Conservation (phyloP, 2,113 vertebrate genomes). For the Craseonycteris thonglongyai region DNA sequence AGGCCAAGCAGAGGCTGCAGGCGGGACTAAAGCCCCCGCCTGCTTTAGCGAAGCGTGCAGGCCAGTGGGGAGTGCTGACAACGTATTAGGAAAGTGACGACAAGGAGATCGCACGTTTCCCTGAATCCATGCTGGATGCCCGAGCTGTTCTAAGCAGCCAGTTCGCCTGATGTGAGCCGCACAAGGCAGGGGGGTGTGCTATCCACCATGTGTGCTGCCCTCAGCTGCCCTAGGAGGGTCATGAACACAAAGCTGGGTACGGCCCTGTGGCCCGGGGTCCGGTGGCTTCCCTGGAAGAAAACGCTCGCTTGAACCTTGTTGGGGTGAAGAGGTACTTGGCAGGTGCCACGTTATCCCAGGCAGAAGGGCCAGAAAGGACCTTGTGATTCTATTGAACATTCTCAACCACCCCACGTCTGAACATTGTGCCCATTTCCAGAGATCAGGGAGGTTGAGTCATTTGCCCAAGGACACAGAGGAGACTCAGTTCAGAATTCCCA, state of each 20-base stretch:
- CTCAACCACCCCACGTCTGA: no score
- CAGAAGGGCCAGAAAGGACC: not conserved
- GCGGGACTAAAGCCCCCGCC: not conserved
- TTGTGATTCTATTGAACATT: fast-evolving
- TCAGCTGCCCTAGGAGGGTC: not conserved
- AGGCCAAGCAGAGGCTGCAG: not conserved
- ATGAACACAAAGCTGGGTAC: not conserved
- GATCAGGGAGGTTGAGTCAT: not conserved
- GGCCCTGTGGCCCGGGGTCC: not conserved
- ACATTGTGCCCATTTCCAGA: not conserved
- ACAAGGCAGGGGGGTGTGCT: not conserved
- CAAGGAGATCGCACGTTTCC: not conserved
- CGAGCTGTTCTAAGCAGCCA: not conserved
- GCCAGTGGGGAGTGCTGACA: not conserved
- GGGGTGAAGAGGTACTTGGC: not conserved
- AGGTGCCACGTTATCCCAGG: not conserved
- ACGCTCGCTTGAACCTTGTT: not conserved
- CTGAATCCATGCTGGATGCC: not conserved
- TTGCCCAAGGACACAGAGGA: not conserved
- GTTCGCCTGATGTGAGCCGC: no score
- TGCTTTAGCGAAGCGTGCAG: not conserved
- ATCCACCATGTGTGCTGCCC: not conserved
- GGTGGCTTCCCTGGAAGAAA: not conserved
- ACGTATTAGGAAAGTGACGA: not conserved
- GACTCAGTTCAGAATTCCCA: not conserved